phyloP scores from a whole-genome alignment of 2,888 invertebrate species.

The Phengaris arion region DNA sequence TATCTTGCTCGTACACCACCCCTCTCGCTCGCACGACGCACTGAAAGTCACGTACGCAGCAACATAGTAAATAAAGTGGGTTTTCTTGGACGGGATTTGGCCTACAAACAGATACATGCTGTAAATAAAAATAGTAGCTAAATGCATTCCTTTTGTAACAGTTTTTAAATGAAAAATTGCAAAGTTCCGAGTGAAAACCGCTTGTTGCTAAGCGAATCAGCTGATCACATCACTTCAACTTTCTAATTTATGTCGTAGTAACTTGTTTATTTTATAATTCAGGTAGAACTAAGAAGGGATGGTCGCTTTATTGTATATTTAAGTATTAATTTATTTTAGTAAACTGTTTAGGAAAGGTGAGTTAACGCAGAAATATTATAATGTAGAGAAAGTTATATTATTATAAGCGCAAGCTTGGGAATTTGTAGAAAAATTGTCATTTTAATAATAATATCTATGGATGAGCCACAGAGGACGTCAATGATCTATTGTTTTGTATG shows the following conservation, averaged over 20 bases:
- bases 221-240: background rate
- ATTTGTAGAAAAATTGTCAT: too few relatives aligned
- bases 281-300: background rate
- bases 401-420: too few relatives aligned
- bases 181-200: too few relatives aligned
- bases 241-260: background rate
- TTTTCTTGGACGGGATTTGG: background rate
- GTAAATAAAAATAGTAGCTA: background rate
- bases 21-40: slow-evolving; percentile 11
- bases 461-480: too few relatives aligned
- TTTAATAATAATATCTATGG: too few relatives aligned
- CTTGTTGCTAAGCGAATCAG: background rate
- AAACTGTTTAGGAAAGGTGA: too few relatives aligned
- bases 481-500: too few relatives aligned
- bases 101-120: background rate
- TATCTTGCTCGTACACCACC: background rate
- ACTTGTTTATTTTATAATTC: background rate
- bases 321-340: background rate
- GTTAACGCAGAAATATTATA: too few relatives aligned
- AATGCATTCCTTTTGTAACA: background rate
- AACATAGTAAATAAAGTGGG: background rate
- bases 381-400: too few relatives aligned
- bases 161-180: background rate
- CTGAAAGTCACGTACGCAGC: background rate
- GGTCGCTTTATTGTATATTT: background rate